These are phyloP conservation scores for Gasteruption jaculator DNA, from an alignment of 2,888 invertebrate species.

Conservation along the genomic window DNA sequence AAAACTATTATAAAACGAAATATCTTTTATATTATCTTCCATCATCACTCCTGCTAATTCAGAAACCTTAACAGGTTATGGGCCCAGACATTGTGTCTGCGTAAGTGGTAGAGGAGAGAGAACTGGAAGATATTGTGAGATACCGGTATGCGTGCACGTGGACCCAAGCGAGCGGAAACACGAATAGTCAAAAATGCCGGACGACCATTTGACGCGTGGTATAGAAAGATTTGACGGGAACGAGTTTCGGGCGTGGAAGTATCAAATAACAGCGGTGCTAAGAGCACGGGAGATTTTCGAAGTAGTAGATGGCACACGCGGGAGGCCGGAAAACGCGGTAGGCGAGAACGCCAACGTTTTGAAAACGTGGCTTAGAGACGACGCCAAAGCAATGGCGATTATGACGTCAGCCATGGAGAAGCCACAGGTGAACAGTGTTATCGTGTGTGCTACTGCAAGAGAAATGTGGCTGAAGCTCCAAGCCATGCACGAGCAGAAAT, in stretches of 20 bases:
- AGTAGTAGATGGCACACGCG: constrained; percentile 19
- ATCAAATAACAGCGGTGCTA: constrained; percentile 19
- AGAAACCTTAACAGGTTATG: constrained; percentile 19
- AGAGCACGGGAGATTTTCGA: constrained; percentile 17
- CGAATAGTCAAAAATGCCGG: constrained; percentile 18
- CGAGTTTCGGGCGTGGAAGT: constrained; percentile 21
- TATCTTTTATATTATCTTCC: no score
- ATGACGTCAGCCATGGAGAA: constrained; percentile 24
- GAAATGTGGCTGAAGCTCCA: constrained; percentile 23
- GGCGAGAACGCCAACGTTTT: constrained; percentile 10
- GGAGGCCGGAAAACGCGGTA: constrained; percentile 9
- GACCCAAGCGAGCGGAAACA: constrained; percentile 3
- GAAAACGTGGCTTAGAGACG: constrained; percentile 19
- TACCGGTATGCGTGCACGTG: constrained; percentile 8
- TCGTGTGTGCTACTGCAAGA: constrained; percentile 16
- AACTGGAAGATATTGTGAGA: not conserved
- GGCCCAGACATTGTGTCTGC: constrained; percentile 15
- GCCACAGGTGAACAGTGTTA: constrained; percentile 21
- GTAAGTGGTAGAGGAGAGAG: constrained; percentile 4
- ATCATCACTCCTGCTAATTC: not conserved
- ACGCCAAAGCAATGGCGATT: constrained; percentile 25
- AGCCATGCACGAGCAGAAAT: constrained; percentile 22
- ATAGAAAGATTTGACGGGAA: constrained; percentile 19
- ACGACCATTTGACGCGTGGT: constrained; percentile 15
- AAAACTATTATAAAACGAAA: no score